Evolutionary conservation across 2,797 vertebrate species (phyloP).

Genomic region (Ficedula albicollis): DNA sequence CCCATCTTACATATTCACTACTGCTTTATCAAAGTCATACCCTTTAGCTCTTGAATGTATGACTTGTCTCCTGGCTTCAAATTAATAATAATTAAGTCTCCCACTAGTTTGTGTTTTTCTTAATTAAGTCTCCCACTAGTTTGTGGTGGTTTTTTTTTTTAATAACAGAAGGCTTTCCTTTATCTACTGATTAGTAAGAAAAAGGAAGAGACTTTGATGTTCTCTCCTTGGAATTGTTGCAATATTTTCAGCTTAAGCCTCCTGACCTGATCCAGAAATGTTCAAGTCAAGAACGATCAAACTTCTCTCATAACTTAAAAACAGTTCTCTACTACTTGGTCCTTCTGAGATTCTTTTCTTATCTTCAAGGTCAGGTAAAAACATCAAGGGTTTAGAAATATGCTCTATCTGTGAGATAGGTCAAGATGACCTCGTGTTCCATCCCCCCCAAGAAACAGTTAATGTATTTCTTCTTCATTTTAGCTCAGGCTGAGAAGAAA

Average conservation of each 20-base stretch:
- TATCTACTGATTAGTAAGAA: background rate
- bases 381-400: background rate
- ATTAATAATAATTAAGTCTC: background rate
- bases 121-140: background rate
- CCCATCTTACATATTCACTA: background rate
- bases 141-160: background rate
- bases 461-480: background rate
- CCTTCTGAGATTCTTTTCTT: constrained; percentile 21
- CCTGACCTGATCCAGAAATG: background rate
- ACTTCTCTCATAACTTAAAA: background rate
- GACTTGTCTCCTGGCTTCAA: background rate
- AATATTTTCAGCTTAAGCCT: constrained; percentile 1
- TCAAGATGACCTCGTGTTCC: background rate
- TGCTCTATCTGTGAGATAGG: background rate
- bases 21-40: background rate
- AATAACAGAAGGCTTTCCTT: background rate
- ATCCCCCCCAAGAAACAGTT: background rate
- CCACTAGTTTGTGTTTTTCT: background rate
- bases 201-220: background rate
- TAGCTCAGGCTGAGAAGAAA: background rate
- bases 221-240: background rate
- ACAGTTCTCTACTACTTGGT: background rate
- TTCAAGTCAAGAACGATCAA: background rate
- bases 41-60: background rate
- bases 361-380: constrained; percentile 52